These are phyloP conservation scores for Zaprionus ghesquierei DNA, from an alignment of 1,140 invertebrate species.

Conservation along the genomic window DNA sequence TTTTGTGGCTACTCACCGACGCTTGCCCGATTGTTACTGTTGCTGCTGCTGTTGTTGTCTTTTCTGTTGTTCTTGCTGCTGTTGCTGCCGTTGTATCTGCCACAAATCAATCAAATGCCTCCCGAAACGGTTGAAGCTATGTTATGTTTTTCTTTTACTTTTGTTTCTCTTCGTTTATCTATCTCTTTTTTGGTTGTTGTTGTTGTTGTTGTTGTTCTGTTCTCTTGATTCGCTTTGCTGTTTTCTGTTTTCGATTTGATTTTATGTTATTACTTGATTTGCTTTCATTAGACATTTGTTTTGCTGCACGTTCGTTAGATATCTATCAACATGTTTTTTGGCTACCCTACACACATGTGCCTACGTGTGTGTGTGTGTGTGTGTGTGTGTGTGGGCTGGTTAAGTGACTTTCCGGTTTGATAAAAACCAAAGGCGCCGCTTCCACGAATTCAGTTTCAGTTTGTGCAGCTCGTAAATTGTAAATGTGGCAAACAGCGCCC, in stretches of 20 bases:
- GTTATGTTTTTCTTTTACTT: conserved; percentile 17
- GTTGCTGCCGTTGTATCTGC: conserved; percentile 30
- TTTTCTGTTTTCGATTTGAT: conserved; percentile 33
- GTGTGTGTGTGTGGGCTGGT: not conserved
- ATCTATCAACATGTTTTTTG: conserved; percentile 24
- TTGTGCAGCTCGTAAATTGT: not conserved
- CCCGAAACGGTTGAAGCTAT: conserved; percentile 17
- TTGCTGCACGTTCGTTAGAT: conserved; percentile 9
- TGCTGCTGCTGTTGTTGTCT: conserved; percentile 18
- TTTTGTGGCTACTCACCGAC: conserved; percentile 69
- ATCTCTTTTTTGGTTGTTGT: not conserved
- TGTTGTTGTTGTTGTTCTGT: not conserved
- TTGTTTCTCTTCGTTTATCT: not conserved
- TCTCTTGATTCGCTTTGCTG: not conserved
- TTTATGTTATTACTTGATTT: conserved; percentile 19
- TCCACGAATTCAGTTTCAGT: not conserved
- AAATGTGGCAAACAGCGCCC: conserved; percentile 18
- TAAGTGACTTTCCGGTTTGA: not conserved
- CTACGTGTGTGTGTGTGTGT: not conserved
- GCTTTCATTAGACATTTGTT: conserved; percentile 15
- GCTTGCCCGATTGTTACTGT: conserved; percentile 17
- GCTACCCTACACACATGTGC: not conserved
- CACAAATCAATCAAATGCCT: conserved; percentile 70
- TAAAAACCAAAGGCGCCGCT: not conserved
- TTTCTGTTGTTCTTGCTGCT: not conserved